These are phyloP conservation scores for Pycnonotus jocosus DNA, from an alignment of 2,113 vertebrate genomes.

Conservation along the genomic window DNA sequence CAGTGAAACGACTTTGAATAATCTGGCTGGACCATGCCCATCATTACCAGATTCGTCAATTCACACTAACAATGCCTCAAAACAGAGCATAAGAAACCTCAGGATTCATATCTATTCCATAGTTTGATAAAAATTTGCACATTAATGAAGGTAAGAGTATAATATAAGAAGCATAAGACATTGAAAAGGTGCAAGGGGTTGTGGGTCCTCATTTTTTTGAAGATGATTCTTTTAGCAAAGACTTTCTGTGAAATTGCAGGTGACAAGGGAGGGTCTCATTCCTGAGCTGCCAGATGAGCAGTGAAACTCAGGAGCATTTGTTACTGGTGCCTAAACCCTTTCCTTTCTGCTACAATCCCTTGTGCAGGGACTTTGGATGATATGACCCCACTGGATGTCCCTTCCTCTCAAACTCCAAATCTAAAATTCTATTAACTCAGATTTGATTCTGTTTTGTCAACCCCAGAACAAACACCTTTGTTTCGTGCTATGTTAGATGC, in stretches of 20 bases:
- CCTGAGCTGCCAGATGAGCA: not conserved
- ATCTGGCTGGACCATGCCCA: not conserved
- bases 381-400: not conserved
- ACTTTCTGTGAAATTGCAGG: not conserved
- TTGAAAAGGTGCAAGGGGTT: not conserved
- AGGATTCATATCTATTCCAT: not conserved
- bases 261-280: not conserved
- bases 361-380: not conserved
- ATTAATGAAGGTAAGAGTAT: not conserved
- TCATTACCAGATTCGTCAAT: not conserved
- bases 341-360: not conserved
- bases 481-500: slow-evolving; percentile 38
- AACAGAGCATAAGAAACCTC: not conserved
- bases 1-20: not conserved
- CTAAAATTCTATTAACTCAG: not conserved
- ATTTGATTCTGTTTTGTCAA: not conserved
- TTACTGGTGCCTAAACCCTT: not conserved
- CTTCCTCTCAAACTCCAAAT: not conserved
- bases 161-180: not conserved
- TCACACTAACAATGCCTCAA: not conserved
- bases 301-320: not conserved
- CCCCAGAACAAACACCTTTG: slow-evolving; percentile 37
- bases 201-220: not conserved
- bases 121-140: not conserved
- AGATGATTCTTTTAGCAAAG: not conserved